phyloP scores from a whole-genome alignment of 2,797 vertebrate genomes.

The Pseudomugil gertrudae region DNA sequence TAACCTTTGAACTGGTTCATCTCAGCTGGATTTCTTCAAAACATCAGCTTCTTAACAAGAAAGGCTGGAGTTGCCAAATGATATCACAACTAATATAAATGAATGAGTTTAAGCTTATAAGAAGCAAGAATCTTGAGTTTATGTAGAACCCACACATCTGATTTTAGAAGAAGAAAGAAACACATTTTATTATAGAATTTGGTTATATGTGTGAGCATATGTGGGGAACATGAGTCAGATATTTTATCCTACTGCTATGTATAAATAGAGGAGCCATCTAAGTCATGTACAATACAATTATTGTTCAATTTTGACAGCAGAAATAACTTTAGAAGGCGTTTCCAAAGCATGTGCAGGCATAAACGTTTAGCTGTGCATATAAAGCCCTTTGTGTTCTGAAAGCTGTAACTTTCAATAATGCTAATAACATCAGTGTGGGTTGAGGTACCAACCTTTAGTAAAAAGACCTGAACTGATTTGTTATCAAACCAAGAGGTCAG shows the following conservation, averaged over 20 bases:
- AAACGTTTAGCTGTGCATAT: no score
- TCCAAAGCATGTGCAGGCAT: not conserved
- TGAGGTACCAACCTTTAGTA: not conserved
- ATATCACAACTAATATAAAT: no score
- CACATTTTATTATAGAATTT: not conserved
- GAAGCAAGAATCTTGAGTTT: not conserved
- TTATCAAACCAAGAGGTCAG: conserved; percentile 20
- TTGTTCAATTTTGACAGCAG: not conserved
- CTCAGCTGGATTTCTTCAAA: no score
- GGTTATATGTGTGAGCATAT: no score
- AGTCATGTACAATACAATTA: not conserved
- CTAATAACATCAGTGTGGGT: not conserved
- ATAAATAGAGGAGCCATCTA: not conserved
- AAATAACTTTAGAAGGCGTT: not conserved
- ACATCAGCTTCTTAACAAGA: not conserved
- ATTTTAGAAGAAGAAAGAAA: no score
- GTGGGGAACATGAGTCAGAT: not conserved
- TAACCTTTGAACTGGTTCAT: not conserved
- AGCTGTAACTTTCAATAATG: not conserved
- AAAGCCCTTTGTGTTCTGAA: conserved; percentile 3
- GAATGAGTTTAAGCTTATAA: not conserved
- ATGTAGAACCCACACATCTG: not conserved
- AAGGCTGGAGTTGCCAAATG: not conserved
- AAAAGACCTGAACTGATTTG: conserved; percentile 6
- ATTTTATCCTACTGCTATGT: not conserved